Percentiles rank a stretch among this genome's conserved stretches.
These are phyloP conservation scores for Drosophila tanythrix DNA, from an alignment of 2,888 invertebrate genomes.

Conservation along the genomic window DNA sequence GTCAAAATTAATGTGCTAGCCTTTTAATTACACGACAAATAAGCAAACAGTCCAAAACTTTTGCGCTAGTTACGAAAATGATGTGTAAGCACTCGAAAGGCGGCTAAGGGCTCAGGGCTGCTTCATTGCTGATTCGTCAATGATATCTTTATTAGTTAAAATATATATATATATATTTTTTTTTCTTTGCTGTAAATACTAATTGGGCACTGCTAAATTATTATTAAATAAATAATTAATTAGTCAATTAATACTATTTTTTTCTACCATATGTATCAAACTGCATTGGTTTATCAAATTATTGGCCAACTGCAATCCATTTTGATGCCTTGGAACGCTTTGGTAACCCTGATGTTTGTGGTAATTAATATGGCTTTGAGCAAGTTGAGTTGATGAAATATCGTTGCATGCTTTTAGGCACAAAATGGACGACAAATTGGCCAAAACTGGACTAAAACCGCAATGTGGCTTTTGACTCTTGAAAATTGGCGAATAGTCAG, in stretches of 20 bases:
- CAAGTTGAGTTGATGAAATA: conserved; percentile 46
- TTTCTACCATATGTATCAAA: not conserved
- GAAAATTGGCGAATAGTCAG: conserved; percentile 6
- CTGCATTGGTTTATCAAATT: not conserved
- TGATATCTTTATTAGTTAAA: not conserved
- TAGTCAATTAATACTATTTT: not conserved
- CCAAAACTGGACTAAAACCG: conserved; percentile 18
- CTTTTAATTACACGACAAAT: conserved; percentile 77
- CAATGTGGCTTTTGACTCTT: conserved; percentile 42
- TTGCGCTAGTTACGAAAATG: conserved; percentile 38
- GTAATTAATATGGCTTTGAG: conserved; percentile 71
- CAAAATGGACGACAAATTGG: conserved; percentile 51
- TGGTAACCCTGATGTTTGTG: conserved; percentile 24
- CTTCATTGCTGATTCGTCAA: not conserved
- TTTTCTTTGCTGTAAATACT: not conserved
- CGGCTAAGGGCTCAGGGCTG: conserved; percentile 13
- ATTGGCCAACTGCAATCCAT: not conserved
- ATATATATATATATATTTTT: too few relatives aligned
- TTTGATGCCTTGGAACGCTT: not conserved
- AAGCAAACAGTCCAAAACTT: conserved; percentile 72
- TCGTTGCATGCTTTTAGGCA: conserved; percentile 46
- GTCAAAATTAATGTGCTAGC: conserved; percentile 73
- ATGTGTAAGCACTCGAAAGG: conserved; percentile 27
- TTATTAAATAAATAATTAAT: not conserved
- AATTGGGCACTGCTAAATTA: not conserved